phyloP scores from a whole-genome alignment of 35 echinoderm and acorn worm species.

The Holothuria glaberrima region DNA sequence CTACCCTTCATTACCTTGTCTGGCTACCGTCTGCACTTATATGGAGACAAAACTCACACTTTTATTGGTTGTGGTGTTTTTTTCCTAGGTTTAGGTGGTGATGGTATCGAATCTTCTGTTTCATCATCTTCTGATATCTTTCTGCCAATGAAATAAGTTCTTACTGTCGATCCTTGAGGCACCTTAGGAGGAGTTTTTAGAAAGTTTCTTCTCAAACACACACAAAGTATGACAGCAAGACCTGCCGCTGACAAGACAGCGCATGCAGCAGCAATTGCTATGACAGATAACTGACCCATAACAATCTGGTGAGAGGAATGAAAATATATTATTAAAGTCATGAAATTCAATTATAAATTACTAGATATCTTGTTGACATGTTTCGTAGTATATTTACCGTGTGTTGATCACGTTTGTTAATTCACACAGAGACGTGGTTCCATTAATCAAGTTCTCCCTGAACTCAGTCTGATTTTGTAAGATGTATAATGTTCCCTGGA shows the following conservation, averaged over 20 bases:
- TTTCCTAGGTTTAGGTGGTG: constrained; percentile 16
- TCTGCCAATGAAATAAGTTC: constrained; percentile 42
- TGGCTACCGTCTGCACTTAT: no score
- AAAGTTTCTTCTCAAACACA: constrained; percentile 10
- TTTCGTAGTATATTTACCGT: no score
- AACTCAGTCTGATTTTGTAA: no score
- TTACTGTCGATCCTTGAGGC: constrained; percentile 48
- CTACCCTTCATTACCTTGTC: no score
- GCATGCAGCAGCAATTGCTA: constrained; percentile 9
- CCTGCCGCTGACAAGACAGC: background rate
- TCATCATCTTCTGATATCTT: constrained; percentile 59
- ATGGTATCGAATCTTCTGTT: constrained; percentile 39
- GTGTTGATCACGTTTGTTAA: no score
- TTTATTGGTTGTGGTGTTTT: constrained; percentile 48
- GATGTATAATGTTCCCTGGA: no score
- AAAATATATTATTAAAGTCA: background rate
- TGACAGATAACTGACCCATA: constrained; percentile 19
- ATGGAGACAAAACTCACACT: constrained; percentile 25
- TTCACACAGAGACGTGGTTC: no score
- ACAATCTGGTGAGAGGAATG: constrained; percentile 2
- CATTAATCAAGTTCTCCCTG: no score
- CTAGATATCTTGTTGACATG: no score
- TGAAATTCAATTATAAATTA: no score
- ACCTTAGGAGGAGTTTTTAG: constrained; percentile 23
- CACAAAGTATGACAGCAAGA: constrained; percentile 18